Evolutionary conservation across 2,113 vertebrate genomes (phyloP).

Genomic region (Athene noctua): DNA sequence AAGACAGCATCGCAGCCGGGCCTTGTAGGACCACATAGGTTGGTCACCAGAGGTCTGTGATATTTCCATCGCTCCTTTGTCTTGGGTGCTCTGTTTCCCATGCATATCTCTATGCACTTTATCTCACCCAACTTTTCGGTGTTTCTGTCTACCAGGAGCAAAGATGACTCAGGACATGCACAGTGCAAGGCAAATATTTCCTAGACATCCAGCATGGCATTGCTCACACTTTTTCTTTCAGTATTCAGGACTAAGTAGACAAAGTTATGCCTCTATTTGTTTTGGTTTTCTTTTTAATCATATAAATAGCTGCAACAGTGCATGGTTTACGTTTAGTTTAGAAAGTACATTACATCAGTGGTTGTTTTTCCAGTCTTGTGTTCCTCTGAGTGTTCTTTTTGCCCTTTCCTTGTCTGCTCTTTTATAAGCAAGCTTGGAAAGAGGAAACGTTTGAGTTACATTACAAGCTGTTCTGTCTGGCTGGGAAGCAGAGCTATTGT

Average conservation of each 20-base stretch:
- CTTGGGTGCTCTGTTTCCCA: background rate
- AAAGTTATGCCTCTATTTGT: background rate
- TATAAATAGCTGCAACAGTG: too few species aligned
- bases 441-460: conserved; percentile 50
- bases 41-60: background rate
- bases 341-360: conserved; percentile 49
- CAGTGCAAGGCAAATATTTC: background rate
- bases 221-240: conserved; percentile 20
- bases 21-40: background rate
- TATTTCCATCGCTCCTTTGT: background rate
- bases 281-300: conserved; percentile 10
- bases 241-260: background rate
- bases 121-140: background rate
- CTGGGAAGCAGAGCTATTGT: conserved; percentile 60
- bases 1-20: background rate
- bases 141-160: background rate
- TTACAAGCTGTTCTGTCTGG: conserved; percentile 41
- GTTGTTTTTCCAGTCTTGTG: conserved; percentile 28
- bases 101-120: background rate
- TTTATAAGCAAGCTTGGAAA: conserved; percentile 53
- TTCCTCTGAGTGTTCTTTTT: conserved; percentile 47
- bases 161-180: background rate
- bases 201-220: background rate
- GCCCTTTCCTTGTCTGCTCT: conserved; percentile 44
- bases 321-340: conserved; percentile 28